Conservation (phyloP, 1,140 invertebrate species). For the Drosophila lini region DNA sequence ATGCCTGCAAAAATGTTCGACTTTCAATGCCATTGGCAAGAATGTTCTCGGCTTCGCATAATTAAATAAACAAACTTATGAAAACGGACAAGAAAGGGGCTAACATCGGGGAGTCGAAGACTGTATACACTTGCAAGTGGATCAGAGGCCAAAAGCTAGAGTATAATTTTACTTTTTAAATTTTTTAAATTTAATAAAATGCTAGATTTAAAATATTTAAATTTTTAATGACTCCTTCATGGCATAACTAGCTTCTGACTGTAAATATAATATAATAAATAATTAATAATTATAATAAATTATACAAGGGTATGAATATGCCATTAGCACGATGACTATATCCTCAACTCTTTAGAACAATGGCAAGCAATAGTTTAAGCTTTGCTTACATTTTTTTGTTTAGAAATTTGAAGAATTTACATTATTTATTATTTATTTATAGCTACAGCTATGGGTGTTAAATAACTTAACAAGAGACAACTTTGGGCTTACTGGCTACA, state of each 20-base stretch:
- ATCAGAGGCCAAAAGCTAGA: too few relatives aligned
- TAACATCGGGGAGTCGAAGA: too few relatives aligned
- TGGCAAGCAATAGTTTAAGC: neutral
- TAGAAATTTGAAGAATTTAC: neutral
- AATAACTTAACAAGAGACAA: constrained; percentile 45
- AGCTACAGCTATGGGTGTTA: constrained; percentile 23
- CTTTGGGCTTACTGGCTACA: constrained; percentile 47
- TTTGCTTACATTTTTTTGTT: neutral
- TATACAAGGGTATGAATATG: too few relatives aligned
- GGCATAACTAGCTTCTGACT: too few relatives aligned
- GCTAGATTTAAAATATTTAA: too few relatives aligned
- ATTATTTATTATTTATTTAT: neutral
- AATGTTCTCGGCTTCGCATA: neutral
- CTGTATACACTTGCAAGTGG: too few relatives aligned
- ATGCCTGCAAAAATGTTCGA: neutral
- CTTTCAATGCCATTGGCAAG: neutral
- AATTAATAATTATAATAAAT: too few relatives aligned
- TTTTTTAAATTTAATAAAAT: too few relatives aligned
- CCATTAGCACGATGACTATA: too few relatives aligned
- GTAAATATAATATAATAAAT: too few relatives aligned
- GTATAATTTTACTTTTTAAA: too few relatives aligned
- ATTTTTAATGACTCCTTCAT: too few relatives aligned
- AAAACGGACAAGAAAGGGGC: neutral
- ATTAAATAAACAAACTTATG: constrained; percentile 3
- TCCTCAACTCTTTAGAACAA: neutral